Percentiles rank a stretch among this genome's conserved stretches.
Conservation (phyloP, 2,888 invertebrate species). For the Cetonia aurata region DNA sequence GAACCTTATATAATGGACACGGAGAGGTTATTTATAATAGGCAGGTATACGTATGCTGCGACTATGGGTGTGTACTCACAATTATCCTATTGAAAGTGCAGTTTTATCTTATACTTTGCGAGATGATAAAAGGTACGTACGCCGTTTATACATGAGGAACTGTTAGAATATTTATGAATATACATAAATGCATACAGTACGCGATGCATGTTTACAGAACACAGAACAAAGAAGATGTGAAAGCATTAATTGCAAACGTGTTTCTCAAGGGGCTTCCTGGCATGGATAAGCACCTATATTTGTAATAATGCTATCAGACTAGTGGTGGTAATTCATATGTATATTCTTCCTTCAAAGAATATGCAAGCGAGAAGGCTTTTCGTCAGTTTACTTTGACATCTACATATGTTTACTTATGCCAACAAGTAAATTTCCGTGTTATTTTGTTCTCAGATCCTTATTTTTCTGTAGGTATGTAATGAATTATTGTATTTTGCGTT, state of each 20-base stretch:
- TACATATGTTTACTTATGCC: too few relatives aligned
- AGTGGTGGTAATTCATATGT: too few relatives aligned
- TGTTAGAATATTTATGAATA: constrained; percentile 1
- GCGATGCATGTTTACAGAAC: background rate
- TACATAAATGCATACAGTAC: constrained; percentile 1
- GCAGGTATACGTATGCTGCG: background rate
- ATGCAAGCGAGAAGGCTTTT: too few relatives aligned
- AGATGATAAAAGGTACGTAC: constrained; percentile 3
- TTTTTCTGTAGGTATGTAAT: too few relatives aligned
- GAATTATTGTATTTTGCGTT: too few relatives aligned
- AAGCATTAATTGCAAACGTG: background rate
- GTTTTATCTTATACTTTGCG: constrained; percentile 9
- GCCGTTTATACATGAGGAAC: background rate
- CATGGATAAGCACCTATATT: too few relatives aligned
- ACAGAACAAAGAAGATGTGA: background rate
- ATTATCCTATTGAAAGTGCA: constrained; percentile 14
- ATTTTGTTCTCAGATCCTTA: too few relatives aligned
- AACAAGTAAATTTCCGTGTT: too few relatives aligned
- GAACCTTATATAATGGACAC: constrained; percentile 12
- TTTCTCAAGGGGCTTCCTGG: too few relatives aligned
- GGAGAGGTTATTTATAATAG: constrained; percentile 4
- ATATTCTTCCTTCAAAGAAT: too few relatives aligned
- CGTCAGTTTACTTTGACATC: too few relatives aligned
- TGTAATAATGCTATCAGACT: too few relatives aligned
- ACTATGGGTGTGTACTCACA: constrained; percentile 8